Evolutionary conservation across 2,888 invertebrate species (phyloP).

Genomic region (Orchestes rusci): DNA sequence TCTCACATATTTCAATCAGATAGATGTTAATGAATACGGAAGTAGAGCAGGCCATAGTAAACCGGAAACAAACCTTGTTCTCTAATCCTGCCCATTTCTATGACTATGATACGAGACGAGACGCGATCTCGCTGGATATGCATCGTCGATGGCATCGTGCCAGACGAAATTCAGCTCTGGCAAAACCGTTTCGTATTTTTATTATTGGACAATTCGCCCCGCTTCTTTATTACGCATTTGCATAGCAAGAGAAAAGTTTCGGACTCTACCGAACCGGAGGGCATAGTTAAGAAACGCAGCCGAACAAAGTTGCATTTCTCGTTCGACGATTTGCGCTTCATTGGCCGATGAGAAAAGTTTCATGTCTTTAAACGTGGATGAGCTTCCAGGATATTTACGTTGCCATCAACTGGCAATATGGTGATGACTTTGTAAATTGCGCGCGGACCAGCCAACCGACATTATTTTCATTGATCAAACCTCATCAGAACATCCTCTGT

Average conservation of each 20-base stretch:
- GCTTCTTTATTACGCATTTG: slow-evolving; percentile 36
- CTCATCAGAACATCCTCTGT: too few species aligned
- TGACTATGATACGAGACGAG: slow-evolving; percentile 21
- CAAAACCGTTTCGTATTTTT: slow-evolving; percentile 30
- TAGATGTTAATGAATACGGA: slow-evolving; percentile 18
- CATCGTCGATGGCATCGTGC: slow-evolving; percentile 28
- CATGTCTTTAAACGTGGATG: background rate
- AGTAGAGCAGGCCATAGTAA: slow-evolving; percentile 11
- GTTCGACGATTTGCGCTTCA: too few species aligned
- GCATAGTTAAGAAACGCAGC: slow-evolving; percentile 22
- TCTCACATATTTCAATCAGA: too few species aligned
- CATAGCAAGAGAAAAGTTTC: slow-evolving; percentile 33
- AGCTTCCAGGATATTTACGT: too few species aligned
- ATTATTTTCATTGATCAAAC: too few species aligned
- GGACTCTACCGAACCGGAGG: slow-evolving; percentile 24
- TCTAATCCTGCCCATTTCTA: slow-evolving; percentile 13
- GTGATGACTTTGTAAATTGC: too few species aligned
- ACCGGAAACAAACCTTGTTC: slow-evolving; percentile 19
- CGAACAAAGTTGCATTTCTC: slow-evolving; percentile 22
- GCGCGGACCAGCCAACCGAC: too few species aligned
- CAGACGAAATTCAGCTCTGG: slow-evolving; percentile 28
- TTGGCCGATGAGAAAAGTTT: too few species aligned
- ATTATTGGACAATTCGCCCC: slow-evolving; percentile 34
- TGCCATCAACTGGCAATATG: too few species aligned
- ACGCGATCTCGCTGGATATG: slow-evolving; percentile 21